Conservation (phyloP, 1,140 invertebrate genomes). For the Matsumurasca onukii region DNA sequence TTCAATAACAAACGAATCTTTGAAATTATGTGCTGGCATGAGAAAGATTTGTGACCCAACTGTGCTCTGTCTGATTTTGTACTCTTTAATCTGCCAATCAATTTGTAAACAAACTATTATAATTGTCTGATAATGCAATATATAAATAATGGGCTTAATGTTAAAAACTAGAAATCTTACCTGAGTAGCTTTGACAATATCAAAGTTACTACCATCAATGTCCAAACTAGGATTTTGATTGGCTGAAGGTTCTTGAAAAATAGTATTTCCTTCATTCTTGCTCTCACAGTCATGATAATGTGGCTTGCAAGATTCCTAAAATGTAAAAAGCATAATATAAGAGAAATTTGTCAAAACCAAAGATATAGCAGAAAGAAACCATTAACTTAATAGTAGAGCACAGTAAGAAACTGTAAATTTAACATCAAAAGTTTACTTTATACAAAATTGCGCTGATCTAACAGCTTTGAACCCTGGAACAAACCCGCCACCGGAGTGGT, state of each 20-base stretch:
- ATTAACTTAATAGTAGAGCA: no score
- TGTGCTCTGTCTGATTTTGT: no score
- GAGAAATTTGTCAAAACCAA: neutral
- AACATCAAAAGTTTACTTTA: no score
- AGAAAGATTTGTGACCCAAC: no score
- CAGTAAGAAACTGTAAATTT: no score
- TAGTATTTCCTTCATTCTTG: constrained; percentile 33
- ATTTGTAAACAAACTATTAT: neutral
- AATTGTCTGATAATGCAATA: neutral
- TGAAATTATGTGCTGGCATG: no score
- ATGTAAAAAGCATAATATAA: neutral
- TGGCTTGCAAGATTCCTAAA: constrained; percentile 32
- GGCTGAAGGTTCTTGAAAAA: constrained; percentile 48
- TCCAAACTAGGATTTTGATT: constrained; percentile 49
- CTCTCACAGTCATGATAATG: constrained; percentile 34
- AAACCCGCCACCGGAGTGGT: no score
- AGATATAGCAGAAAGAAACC: neutral
- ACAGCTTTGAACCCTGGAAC: no score
- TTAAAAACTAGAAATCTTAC: constrained; percentile 47
- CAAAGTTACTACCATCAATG: constrained; percentile 78
- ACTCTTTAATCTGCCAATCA: no score
- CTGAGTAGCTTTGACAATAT: constrained; percentile 93
- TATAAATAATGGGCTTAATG: no score
- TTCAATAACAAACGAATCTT: no score
- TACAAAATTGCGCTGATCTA: no score